Percentiles rank a stretch among this genome's conserved stretches.
Evolutionary conservation across 2,113 vertebrate species (phyloP).

Genomic region (Cariama cristata): DNA sequence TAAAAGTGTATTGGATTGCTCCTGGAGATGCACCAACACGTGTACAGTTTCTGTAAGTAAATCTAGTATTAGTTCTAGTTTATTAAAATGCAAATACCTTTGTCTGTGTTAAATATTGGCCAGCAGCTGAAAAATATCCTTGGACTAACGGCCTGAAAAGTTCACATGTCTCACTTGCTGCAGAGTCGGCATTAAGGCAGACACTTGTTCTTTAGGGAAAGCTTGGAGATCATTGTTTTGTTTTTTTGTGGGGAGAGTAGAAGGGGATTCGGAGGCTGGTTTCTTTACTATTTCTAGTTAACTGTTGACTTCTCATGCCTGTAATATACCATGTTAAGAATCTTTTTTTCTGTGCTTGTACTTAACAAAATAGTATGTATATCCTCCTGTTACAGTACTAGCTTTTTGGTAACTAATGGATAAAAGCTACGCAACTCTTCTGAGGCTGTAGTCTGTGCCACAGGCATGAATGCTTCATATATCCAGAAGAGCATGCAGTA

Average conservation of each 20-base stretch:
- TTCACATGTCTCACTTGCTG: not conserved
- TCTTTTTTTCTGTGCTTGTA: not conserved
- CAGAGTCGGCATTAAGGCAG: not conserved
- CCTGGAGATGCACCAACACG: constrained; percentile 73
- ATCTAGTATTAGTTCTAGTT: not conserved
- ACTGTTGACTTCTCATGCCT: not conserved
- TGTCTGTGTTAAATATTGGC: not conserved
- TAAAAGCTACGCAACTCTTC: not conserved
- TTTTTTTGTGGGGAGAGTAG: not conserved
- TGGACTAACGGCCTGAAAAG: not conserved
- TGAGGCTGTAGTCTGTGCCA: not conserved
- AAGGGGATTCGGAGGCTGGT: not conserved
- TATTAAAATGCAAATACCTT: not conserved
- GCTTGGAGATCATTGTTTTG: not conserved
- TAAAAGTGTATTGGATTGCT: constrained; percentile 82
- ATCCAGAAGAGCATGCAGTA: not conserved
- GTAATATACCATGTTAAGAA: not conserved
- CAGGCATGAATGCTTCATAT: not conserved
- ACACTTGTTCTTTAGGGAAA: not conserved
- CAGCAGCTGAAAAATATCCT: not conserved
- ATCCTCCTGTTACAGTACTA: not conserved
- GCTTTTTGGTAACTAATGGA: not conserved
- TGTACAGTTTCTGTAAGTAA: constrained; percentile 86
- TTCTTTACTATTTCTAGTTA: not conserved
- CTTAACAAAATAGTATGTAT: not conserved